A percentile compares a stretch with the other conserved stretches of the same genome.
phyloP scores from a whole-genome alignment of 2,888 invertebrate species.

The Dynastes tityus region DNA sequence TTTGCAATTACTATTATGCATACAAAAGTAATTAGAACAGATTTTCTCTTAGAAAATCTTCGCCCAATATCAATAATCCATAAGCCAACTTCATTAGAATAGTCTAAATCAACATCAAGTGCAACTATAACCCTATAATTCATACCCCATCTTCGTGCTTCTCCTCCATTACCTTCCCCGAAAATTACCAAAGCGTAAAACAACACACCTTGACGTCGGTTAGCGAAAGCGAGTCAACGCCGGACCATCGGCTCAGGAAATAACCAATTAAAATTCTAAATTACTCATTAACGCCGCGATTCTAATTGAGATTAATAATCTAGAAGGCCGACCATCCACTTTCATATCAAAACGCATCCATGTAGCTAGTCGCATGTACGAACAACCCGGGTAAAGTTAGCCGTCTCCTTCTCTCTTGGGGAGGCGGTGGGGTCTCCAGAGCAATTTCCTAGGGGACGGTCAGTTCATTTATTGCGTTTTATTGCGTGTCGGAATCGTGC shows the following conservation, averaged over 20 bases:
- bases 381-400: neutral
- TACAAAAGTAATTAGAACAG: no score
- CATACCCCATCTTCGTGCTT: no score
- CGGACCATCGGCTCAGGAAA: neutral
- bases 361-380: no score
- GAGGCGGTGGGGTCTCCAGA: neutral
- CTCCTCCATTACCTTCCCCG: no score
- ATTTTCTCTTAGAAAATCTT: no score
- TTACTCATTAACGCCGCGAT: conserved; percentile 30
- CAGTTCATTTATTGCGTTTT: conserved; percentile 34
- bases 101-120: no score
- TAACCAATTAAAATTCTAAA: conserved; percentile 37
- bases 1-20: no score
- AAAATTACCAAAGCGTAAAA: no score
- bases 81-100: no score
- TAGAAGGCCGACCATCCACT: neutral
- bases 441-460: conserved; percentile 30
- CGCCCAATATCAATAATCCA: no score
- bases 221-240: neutral
- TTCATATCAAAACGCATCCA: neutral
- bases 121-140: no score
- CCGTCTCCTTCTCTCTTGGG: neutral
- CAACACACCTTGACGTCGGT: no score
- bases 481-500: neutral
- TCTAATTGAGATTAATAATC: conserved; percentile 32